Base-by-base conservation (phyloP, 2,888 invertebrate species). In the Drosophila greeni region DNA sequence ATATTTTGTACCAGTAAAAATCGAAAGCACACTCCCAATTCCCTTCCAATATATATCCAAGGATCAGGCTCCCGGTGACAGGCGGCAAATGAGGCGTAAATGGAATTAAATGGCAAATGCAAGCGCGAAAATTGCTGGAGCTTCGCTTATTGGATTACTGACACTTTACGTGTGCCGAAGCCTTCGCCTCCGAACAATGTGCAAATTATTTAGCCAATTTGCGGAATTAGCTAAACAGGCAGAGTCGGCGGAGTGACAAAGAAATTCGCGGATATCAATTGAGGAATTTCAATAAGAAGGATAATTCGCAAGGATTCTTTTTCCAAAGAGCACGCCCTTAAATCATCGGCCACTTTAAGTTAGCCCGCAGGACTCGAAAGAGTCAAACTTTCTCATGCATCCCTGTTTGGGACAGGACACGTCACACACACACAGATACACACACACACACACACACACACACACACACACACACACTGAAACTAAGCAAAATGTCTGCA, bases 21-120 rank as follows among this genome's bases (percentile, higher is more conserved):
- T 23, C 20, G 20, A 39, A 23, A 24, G 11, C 20, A 8, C 1
- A 11, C 20, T 20, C n/a, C n/a, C n/a, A 9, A 18, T 20, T 54
- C 31, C 18, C 33, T 24, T n/a, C 11, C 14, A 33, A 23, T 39
- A 26, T 57, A 18, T n/a, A 34, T 57, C 8, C 16, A 16, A 11
- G 7, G 9, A 31, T 16, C 37, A 29, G 1, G 1, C n/a, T 43
- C 24, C 45, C n/a, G 5, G 6, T 60, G 85, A 75, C 76, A 82
- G 66, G 66, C 82, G 70, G 67, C 79, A 85, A 81, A 79, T 82
- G 82, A 84, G 85, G 80, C 83, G 85, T 76, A 84, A 81, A 81
- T 81, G 76, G 74, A 81, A 81, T 81, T 81, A 81, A 85, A 85
- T 82, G 84, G 84, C 82, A 79, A 82, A 85, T 82, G 80, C 82